Evolutionary conservation across 2,113 vertebrate species (phyloP), one percentile per base, ranked within the genome.

Genomic region (Ovis canadensis): DNA sequence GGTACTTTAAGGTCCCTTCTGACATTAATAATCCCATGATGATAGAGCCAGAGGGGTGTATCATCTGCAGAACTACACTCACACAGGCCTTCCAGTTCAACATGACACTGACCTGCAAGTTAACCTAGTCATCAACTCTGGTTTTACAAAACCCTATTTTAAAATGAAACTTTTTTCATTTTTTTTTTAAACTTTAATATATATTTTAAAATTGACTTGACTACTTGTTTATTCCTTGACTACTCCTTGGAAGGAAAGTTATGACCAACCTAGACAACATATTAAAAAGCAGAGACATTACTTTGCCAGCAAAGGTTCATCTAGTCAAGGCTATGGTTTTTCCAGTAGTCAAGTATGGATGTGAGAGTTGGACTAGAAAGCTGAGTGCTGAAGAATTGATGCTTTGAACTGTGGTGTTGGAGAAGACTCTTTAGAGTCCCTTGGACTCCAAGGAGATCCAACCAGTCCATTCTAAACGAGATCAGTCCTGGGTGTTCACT

Each of bases 191-290:
- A 25, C 55, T 74, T 78, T 81, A 95, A 85, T 31, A n/a, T 60
- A 59, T 59, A 93, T 23, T 93, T 96, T 31, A 40, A 81, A 96
- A 84, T 52, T 96, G 90, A 86, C 8, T 52, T 95, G 59, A 91
- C 31, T 86, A 57, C 54, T 62, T 85, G 2, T 77, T 88, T 59
- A 59, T 8, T 59, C 23, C 25, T 27, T 59, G 57, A 59, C 29
- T 33, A 62, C 29, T 62, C 29, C 29, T 33, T 62, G 60, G 60
- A 62, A 62, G 29, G 14, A 62, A 62, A 33, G 14, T 62, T 62
- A 62, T 62, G 60, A 62, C 60, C 60, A 62, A 62, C 29, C 29
- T 31, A 62, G 31, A 62, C 14, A 62, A 29, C 29, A 62, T 62
- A 62, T 33, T 62, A 33, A 57, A 57, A 57, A 57, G 6, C 60